Evolutionary conservation across 2,797 vertebrate species (phyloP), one percentile per base, ranked within the genome.

Genomic region (Hydrocynus forskahlii): DNA sequence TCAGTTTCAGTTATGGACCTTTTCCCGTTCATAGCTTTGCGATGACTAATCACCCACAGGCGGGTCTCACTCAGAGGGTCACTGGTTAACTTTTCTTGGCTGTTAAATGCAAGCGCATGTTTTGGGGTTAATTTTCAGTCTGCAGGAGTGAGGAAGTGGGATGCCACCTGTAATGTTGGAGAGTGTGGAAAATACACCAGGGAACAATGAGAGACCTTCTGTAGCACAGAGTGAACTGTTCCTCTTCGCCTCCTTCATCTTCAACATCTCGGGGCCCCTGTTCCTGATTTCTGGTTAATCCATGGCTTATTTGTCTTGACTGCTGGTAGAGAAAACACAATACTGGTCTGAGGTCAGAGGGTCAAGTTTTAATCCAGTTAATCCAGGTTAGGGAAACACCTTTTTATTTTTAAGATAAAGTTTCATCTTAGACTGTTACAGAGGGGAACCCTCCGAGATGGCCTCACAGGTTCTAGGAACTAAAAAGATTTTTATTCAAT

Each of bases 91-190:
- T 38, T 12, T 4, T 69, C 23, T 71, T 64, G 7, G 10, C 59
- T 76, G 50, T 75, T 80, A 71, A 40, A 55, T 50, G 54, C 54
- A 78, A 62, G 72, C 50, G 52, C 55, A 52, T 55, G 21, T n/a
- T 72, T 79, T 68, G 38, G 60, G 62, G 57, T 72, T 70, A 21
- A 57, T 74, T 81, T 74, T 57, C 43, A 76, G 19, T 62, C n/a
- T 79, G 25, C 10, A 25, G 43, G 40, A 60, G 52, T 57, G 4
- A 16, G 25, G 25, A 66, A 67, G 19, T 21, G 72, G 35, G 25
- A 23, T 57, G 64, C 1, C 64, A 6, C 35, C 64, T 72, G 23
- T 55, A 29, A 73, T 66, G 62, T 57, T 57, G 45, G 14, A 63
- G 12, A 68, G 25, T 19, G 17, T 60, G 40, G 29, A 75, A 29